Evolutionary conservation across 1,140 invertebrate genomes (phyloP).

Genomic region (Cydia strobilella): DNA sequence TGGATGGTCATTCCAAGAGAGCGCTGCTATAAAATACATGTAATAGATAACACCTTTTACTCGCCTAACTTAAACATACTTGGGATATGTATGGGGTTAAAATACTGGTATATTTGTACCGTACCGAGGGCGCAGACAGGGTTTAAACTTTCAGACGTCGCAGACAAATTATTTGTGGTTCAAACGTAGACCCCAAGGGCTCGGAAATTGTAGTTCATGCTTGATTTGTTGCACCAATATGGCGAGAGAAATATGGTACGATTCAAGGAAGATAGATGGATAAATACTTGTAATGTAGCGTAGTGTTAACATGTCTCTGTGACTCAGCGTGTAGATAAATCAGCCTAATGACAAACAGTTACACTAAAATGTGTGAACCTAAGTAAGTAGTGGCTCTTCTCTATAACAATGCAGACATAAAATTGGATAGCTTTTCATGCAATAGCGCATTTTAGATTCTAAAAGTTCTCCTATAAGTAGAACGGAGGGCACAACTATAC

Average conservation of each 20-base stretch:
- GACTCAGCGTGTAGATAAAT: background rate
- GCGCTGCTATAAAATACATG: too few species aligned
- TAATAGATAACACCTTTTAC: too few species aligned
- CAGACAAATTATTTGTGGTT: slow-evolving; percentile 34
- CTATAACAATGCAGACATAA: too few species aligned
- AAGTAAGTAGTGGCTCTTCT: too few species aligned
- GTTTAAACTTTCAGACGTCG: slow-evolving; percentile 63
- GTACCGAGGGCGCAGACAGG: slow-evolving; percentile 50
- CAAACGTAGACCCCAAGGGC: background rate
- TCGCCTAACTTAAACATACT: background rate
- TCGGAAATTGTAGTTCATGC: slow-evolving; percentile 9
- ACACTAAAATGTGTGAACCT: too few species aligned
- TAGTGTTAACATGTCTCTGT: background rate
- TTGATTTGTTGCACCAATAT: background rate
- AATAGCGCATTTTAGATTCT: too few species aligned
- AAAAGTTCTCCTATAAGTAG: too few species aligned
- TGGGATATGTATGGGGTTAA: background rate
- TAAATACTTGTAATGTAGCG: background rate
- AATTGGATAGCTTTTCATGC: too few species aligned
- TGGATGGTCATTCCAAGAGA: too few species aligned
- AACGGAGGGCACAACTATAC: too few species aligned
- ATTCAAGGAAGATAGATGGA: background rate
- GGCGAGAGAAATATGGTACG: background rate
- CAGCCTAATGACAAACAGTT: background rate
- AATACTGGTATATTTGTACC: background rate